These are phyloP conservation scores for Potamarius usumacintae DNA, from an alignment of 2,113 vertebrate genomes.

Conservation along the genomic window DNA sequence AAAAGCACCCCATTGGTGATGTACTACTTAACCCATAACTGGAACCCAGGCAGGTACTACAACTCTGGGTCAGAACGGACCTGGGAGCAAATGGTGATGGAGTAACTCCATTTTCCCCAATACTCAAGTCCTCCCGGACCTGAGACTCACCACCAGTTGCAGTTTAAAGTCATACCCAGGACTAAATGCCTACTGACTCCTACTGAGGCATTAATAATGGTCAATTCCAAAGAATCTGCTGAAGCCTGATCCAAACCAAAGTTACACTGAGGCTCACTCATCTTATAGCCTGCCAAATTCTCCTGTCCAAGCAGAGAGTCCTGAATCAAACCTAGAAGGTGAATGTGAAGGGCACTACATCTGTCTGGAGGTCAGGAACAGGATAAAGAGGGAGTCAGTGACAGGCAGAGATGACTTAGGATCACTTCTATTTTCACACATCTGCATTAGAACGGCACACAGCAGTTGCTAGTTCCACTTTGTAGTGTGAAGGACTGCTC, in stretches of 20 bases:
- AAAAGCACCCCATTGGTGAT: too few relatives aligned
- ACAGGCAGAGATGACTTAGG: slow-evolving; percentile 51
- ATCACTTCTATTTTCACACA: slow-evolving; percentile 69
- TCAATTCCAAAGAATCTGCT: neutral
- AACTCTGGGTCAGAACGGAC: too few relatives aligned
- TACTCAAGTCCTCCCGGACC: too few relatives aligned
- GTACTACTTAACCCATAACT: too few relatives aligned
- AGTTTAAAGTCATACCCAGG: too few relatives aligned
- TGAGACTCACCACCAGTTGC: too few relatives aligned
- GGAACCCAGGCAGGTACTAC: too few relatives aligned
- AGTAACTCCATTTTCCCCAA: too few relatives aligned
- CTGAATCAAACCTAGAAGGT: slow-evolving; percentile 61
- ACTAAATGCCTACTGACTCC: too few relatives aligned
- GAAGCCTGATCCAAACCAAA: slow-evolving; percentile 13
- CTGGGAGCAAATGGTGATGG: too few relatives aligned
- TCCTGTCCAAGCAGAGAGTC: slow-evolving; percentile 59
- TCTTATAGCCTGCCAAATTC: neutral
- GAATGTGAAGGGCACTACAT: slow-evolving; percentile 63
- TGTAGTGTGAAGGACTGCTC: slow-evolving; percentile 53
- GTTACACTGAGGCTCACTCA: neutral
- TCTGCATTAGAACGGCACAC: slow-evolving; percentile 66
- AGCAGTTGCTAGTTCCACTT: slow-evolving; percentile 56
- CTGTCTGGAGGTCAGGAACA: slow-evolving; percentile 56
- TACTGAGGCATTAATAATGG: too few relatives aligned
- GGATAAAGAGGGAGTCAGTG: slow-evolving; percentile 53